phyloP scores from a whole-genome alignment of 1,140 invertebrate species.

The Diorhabda sublineata region DNA sequence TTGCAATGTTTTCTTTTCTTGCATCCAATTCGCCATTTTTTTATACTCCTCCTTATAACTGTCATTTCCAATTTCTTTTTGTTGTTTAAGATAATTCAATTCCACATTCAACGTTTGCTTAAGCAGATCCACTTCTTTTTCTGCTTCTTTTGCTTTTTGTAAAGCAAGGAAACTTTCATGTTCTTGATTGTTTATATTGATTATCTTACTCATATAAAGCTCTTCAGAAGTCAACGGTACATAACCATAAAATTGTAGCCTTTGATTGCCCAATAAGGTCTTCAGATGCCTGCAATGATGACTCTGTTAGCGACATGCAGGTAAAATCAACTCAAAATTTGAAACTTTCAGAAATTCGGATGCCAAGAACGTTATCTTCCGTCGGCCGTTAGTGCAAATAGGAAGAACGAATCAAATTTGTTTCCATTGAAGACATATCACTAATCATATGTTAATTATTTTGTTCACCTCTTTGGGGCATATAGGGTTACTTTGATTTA shows the following conservation, averaged over 20 bases:
- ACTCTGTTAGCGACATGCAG: background rate
- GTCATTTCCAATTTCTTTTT: conserved; percentile 5
- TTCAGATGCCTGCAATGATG: conserved; percentile 39
- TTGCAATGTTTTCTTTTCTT: conserved; percentile 29
- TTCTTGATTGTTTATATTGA: conserved; percentile 33
- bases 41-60: conserved; percentile 17
- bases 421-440: too few species aligned
- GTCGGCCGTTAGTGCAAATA: too few species aligned
- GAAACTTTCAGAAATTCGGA: too few species aligned
- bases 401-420: too few species aligned
- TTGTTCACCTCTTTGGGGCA: too few species aligned
- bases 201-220: conserved; percentile 36
- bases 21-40: conserved; percentile 28
- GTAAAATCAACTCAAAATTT: too few species aligned
- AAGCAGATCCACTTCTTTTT: conserved; percentile 39
- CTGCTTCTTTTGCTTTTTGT: conserved; percentile 35
- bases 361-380: too few species aligned
- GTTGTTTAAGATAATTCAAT: conserved; percentile 19
- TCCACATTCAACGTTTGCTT: conserved; percentile 43
- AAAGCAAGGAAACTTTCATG: conserved; percentile 32
- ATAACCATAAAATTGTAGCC: conserved; percentile 43
- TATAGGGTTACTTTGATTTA: too few species aligned
- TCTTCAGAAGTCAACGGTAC: conserved; percentile 39
- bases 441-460: too few species aligned
- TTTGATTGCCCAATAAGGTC: conserved; percentile 39